A percentile compares a stretch with the other conserved stretches of the same genome.
Evolutionary conservation across 2,113 vertebrate genomes (phyloP).

Genomic region (Ceuthmochares aereus): DNA sequence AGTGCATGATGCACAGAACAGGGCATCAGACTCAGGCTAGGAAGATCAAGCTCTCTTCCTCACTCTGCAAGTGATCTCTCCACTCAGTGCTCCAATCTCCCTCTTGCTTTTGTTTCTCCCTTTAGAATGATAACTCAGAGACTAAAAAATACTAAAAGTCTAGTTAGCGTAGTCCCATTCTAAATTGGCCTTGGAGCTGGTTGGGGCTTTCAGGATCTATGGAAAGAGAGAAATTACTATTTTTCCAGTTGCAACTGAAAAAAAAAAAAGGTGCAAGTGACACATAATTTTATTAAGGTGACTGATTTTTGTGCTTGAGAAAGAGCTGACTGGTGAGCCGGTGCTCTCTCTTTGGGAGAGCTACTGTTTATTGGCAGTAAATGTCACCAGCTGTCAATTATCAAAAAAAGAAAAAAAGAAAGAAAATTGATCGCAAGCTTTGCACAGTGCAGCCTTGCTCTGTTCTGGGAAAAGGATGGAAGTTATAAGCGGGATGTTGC

Average conservation of each 20-base stretch:
- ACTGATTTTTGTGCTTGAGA: background rate
- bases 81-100: background rate
- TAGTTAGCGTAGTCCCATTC: background rate
- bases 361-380: background rate
- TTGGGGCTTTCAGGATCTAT: background rate
- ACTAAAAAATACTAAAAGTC: background rate
- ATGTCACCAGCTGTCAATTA: background rate
- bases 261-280: background rate
- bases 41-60: background rate
- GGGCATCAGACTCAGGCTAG: background rate
- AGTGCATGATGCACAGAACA: accelerated
- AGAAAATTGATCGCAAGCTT: background rate
- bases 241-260: background rate
- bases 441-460: background rate
- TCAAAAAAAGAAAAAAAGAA: background rate
- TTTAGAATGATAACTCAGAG: background rate
- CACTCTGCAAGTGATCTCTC: background rate
- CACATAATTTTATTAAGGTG: background rate
- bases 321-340: background rate
- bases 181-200: background rate
- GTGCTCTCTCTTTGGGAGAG: background rate
- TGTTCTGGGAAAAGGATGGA: background rate
- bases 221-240: background rate
- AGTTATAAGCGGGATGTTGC: background rate
- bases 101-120: background rate